These are phyloP conservation scores for Thinocorus orbignyianus DNA, from an alignment of 2,113 vertebrate species.

Conservation along the genomic window DNA sequence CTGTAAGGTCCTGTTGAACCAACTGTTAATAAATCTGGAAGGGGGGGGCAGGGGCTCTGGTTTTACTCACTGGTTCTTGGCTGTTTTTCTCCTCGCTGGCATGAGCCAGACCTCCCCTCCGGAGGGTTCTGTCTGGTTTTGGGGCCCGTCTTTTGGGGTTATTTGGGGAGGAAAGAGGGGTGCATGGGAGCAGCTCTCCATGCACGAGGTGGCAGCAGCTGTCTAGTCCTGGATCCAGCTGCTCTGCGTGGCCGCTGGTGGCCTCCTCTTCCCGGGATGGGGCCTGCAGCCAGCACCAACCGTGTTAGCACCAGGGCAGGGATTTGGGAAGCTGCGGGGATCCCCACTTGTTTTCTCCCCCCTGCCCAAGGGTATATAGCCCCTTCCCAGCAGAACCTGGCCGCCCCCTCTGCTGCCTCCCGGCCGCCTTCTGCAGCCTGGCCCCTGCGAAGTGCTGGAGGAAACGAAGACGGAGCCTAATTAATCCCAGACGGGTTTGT, in stretches of 20 bases:
- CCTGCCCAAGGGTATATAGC: background rate
- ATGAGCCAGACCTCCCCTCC: rapidly evolving
- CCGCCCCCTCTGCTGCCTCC: background rate
- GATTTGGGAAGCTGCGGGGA: no score
- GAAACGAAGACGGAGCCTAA: conserved; percentile 41
- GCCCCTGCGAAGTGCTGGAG: conserved; percentile 4
- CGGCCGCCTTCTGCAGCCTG: background rate
- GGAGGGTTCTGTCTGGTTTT: background rate
- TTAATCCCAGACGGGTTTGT: conserved; percentile 54
- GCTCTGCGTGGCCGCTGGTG: rapidly evolving
- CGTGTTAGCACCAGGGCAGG: background rate
- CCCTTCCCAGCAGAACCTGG: background rate
- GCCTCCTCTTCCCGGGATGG: background rate
- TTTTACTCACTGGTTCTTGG: conserved; percentile 56
- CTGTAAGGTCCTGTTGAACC: conserved; percentile 61
- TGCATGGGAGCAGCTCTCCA: background rate
- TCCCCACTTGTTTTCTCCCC: background rate
- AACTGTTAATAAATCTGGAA: conserved; percentile 78
- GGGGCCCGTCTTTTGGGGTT: background rate
- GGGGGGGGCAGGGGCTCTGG: conserved; percentile 69
- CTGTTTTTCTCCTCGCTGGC: background rate
- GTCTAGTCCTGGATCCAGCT: background rate
- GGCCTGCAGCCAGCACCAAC: background rate
- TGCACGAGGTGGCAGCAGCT: conserved; percentile 64
- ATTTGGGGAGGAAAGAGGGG: background rate